Evolutionary conservation across 1,140 invertebrate species (phyloP), one percentile per base, ranked within the genome.

Genomic region (Diprion similis): DNA sequence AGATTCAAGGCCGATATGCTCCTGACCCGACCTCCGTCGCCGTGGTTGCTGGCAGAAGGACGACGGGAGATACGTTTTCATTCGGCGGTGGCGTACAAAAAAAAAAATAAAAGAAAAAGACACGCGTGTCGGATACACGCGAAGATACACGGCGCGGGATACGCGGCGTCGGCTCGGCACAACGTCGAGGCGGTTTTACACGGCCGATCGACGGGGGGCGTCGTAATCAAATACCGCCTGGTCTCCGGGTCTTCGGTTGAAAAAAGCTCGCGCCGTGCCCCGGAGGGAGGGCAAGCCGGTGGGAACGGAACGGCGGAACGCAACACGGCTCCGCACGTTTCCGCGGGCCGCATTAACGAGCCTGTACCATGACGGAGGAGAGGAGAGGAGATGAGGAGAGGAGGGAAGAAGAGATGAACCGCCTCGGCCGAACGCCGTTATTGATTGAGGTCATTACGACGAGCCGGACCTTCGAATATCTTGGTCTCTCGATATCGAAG

Each of bases 401-500:
- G 24, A 37, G 24, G 24, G 6, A 37, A 37, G 24, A 37, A 37
- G 24, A 37, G 24, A 37, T 37, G 24, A 37, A 37, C 24, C 24
- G 24, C 24, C 51, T 13, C 51, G 51, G 51, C 51, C 51, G 51
- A 59, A 59, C 51, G 24, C 24, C 24, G 51, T 59, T 59, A 59
- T 59, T 59, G 51, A 59, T 59, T 59, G 51, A 59, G 51, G 51
- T 59, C 51, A 59, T 59, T 59, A 59, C 51, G 51, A 59, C 51
- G 51, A 59, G 51, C 51, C 51, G 51, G 51, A 59, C 51, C 51
- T 59, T 59, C 51, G 51, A 59, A 59, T 59, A 59, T 59, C 51
- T 59, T 59, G 11, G 51, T 59, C 11, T 59, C n/a, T 59, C 51
- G 51, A 59, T 59, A 59, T 59, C 51, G 51, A 59, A 9, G 11